phyloP scores from a whole-genome alignment of 1,140 invertebrate genomes.

The Nephila pilipes region DNA sequence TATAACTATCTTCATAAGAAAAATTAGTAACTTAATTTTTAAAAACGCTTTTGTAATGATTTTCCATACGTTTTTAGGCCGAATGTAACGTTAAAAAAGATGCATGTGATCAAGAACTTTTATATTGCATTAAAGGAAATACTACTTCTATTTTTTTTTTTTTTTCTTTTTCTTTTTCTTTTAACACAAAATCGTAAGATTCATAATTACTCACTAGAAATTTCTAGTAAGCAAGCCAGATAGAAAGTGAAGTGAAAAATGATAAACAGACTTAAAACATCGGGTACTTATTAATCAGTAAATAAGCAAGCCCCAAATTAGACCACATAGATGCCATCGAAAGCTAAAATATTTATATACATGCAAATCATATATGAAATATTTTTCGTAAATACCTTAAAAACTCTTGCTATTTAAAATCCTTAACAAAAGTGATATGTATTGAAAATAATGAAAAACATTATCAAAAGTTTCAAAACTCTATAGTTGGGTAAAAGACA shows the following conservation, averaged over 20 bases:
- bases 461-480: neutral
- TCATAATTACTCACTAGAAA: neutral
- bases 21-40: too few species aligned
- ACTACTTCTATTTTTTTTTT: neutral
- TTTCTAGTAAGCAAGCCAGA: neutral
- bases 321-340: neutral
- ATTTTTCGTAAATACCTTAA: neutral
- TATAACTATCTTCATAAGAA: too few species aligned
- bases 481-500: neutral
- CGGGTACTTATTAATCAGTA: neutral
- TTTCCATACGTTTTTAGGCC: too few species aligned
- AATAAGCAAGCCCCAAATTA: neutral
- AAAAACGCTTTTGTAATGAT: too few species aligned
- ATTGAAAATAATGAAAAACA: neutral
- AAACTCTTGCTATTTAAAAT: neutral
- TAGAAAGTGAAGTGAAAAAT: neutral
- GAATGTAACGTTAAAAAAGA: too few species aligned
- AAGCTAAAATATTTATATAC: neutral
- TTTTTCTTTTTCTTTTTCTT: neutral
- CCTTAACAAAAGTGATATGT: neutral
- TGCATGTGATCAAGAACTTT: too few species aligned
- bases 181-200: neutral
- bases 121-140: too few species aligned
- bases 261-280: neutral
- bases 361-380: neutral